Base-by-base conservation (phyloP, 2,888 invertebrate species). In the Conomelus anceps region DNA sequence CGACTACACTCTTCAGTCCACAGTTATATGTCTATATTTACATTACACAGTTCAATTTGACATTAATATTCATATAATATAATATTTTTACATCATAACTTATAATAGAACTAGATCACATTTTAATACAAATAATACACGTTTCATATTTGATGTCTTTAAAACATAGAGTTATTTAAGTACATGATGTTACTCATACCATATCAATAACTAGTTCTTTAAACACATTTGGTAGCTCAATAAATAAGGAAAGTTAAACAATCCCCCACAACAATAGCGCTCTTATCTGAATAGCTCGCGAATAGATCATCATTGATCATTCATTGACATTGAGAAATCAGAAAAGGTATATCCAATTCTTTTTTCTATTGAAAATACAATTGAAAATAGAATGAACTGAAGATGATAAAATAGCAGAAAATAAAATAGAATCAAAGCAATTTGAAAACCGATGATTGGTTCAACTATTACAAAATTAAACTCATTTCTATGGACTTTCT, bases 101-200 rank as follows among this genome's bases (percentile, higher is more conserved):
- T 20, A 86, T 86, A 23, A 86, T 86, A 86, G 22, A 24, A 26
- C 86, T 86, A 86, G 26, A 86, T 86, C 86, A 86, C 86, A 86
- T 26, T 86, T 86, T 26, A 86, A 86, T 86, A 86, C 86, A 86
- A 86, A 24, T 26, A 86, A 86, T 86, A 86, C 86, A 86, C 20
- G 23, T 23, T 17, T 23, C 85, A 23, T 23, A 85, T 85, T 85
- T 85, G 85, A 85, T 23, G 23, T 22, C 85, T 23, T 22, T 85
- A 0, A 11, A 11, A 85, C 63, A 63, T 63, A 20, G n/a, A n/a
- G n/a, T 63, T 63, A 63, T n/a, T 63, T n/a, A 63, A 63, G 63
- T 63, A 63, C 63, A n/a, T 13, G 63, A 34, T 34, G 17, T 34
- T 34, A 34, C 13, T 13, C 34, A 34, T 63, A 63, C n/a, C 63